Percentiles rank a stretch among this genome's conserved stretches.
Evolutionary conservation across 2,888 invertebrate species (phyloP).

Genomic region (Lasiommata megera): DNA sequence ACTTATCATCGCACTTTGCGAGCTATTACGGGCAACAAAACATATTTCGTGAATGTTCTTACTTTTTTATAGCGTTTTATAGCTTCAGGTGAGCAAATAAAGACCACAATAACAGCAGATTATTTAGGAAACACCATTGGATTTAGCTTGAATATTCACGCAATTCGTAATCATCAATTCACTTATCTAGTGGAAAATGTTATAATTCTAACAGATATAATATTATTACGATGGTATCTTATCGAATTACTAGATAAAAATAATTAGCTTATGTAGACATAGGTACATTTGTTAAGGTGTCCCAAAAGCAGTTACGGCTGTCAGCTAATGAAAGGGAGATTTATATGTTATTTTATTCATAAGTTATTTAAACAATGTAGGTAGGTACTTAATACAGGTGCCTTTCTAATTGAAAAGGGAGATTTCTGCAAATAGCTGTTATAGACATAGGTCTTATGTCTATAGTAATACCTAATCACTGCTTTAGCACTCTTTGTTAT

Average conservation of each 20-base stretch:
- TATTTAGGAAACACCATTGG: slow-evolving; percentile 9
- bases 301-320: not conserved
- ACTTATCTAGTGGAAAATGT: not conserved
- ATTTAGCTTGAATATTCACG: slow-evolving; percentile 21
- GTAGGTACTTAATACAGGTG: no score
- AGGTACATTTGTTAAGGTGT: not conserved
- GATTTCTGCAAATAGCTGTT: no score
- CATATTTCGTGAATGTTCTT: slow-evolving; percentile 27
- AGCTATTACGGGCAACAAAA: slow-evolving; percentile 22
- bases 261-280: not conserved
- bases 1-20: slow-evolving; percentile 26
- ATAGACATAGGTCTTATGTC: no score
- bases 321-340: not conserved
- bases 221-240: not conserved
- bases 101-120: not conserved
- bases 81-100: not conserved
- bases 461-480: no score
- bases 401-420: no score
- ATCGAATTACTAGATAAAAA: not conserved
- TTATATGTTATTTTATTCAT: not conserved
- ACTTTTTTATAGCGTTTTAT: slow-evolving; percentile 12
- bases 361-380: not conserved
- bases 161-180: slow-evolving; percentile 15
- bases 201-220: not conserved
- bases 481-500: no score